A percentile compares a stretch with the other conserved stretches of the same genome.
These are phyloP conservation scores for Lapara coniferarum DNA, from an alignment of 2,888 invertebrate species.

Conservation along the genomic window DNA sequence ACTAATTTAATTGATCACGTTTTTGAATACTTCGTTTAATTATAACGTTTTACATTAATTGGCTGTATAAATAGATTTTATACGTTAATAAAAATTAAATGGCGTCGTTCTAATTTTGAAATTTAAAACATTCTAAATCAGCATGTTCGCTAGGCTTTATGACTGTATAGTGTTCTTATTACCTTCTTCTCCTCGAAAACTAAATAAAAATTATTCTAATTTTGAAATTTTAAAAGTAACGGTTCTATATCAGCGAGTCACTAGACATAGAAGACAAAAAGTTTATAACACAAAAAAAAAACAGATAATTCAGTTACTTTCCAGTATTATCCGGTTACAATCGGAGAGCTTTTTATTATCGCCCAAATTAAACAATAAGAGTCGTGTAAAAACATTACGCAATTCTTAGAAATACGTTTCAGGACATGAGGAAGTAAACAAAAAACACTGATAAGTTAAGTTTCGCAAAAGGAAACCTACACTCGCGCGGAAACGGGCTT, in stretches of 20 bases:
- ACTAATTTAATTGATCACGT: constrained; percentile 17
- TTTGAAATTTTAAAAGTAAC: neutral
- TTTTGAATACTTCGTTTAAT: constrained; percentile 8
- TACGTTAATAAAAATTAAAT: neutral
- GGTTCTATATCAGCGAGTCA: no score
- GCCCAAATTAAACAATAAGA: neutral
- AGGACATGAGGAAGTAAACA: neutral
- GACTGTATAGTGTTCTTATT: no score
- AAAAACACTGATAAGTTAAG: neutral
- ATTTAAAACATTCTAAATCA: neutral
- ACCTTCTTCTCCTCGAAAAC: no score
- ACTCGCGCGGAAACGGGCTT: no score
- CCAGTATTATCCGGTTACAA: no score
- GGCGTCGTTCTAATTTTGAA: constrained; percentile 1
- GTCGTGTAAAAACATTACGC: neutral
- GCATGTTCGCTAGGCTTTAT: no score
- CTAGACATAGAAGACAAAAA: no score
- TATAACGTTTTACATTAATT: constrained; percentile 3
- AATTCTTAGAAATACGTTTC: neutral
- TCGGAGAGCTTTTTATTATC: neutral
- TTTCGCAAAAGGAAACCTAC: no score
- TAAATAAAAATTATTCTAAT: neutral
- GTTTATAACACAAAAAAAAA: no score
- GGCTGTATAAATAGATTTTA: neutral
- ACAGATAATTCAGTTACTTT: no score